Percentiles rank a stretch among this genome's conserved stretches.
phyloP scores from a whole-genome alignment of 2,888 invertebrate genomes.

The Acanthococcus lagerstroemiae region DNA sequence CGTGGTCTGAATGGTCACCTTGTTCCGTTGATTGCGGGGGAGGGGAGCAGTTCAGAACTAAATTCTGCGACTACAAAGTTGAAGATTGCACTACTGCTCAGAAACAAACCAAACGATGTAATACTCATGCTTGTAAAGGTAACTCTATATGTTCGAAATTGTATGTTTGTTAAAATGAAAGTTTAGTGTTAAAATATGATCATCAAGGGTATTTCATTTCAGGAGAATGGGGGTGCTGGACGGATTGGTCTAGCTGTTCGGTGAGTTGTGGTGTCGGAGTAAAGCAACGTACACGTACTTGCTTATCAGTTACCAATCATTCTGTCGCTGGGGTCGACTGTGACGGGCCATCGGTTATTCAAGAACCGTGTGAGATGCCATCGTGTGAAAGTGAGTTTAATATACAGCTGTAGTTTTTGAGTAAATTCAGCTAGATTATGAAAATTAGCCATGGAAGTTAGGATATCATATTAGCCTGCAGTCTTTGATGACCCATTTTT shows the following conservation, averaged over 20 bases:
- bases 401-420: too few species aligned
- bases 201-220: constrained; percentile 16
- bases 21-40: constrained; percentile 58
- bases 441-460: too few species aligned
- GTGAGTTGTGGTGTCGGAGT: constrained; percentile 62
- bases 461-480: too few species aligned
- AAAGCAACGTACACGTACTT: constrained; percentile 56
- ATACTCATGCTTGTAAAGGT: constrained; percentile 60
- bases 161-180: too few species aligned
- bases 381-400: too few species aligned
- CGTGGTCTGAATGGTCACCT: constrained; percentile 55
- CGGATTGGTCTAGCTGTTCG: constrained; percentile 71
- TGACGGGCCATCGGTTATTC: constrained; percentile 53
- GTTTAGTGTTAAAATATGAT: neutral
- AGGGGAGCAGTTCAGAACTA: constrained; percentile 56
- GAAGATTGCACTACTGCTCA: constrained; percentile 45
- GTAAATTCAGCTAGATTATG: too few species aligned
- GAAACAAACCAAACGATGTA: constrained; percentile 59
- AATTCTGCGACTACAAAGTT: constrained; percentile 42
- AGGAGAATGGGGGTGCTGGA: constrained; percentile 78
- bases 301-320: constrained; percentile 42
- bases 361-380: constrained; percentile 58
- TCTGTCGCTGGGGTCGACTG: constrained; percentile 44
- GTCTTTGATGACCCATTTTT: too few species aligned
- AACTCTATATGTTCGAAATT: neutral